Conservation (phyloP, 2,888 invertebrate species). For the Sthenelais limicola region DNA sequence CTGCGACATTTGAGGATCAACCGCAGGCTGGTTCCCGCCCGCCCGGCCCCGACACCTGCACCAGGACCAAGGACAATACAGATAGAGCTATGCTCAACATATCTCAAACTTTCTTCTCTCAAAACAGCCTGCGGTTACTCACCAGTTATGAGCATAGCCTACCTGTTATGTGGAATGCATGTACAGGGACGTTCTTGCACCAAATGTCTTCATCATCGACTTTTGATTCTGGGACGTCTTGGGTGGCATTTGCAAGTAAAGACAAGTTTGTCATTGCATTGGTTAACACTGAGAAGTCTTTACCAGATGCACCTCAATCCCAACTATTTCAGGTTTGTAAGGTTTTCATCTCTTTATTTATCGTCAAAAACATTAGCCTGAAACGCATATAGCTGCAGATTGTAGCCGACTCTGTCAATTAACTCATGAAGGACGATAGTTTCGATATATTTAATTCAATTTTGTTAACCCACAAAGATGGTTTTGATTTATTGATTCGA, state of each 20-base stretch:
- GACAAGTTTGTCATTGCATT: constrained; percentile 44
- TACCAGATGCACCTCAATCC: constrained; percentile 20
- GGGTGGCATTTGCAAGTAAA: constrained; percentile 42
- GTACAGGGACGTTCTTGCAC: constrained; percentile 2
- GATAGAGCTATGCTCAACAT: constrained; percentile 36
- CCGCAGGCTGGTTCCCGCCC: background rate
- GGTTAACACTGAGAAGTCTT: constrained; percentile 23
- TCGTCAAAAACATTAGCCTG: too few species aligned
- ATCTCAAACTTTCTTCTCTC: background rate
- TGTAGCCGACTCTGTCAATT: too few species aligned
- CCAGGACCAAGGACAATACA: background rate
- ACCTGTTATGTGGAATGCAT: constrained; percentile 43
- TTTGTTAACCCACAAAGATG: too few species aligned
- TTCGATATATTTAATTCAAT: too few species aligned
- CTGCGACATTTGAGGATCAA: background rate
- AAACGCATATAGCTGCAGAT: too few species aligned
- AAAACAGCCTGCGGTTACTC: constrained; percentile 30
- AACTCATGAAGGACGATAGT: too few species aligned
- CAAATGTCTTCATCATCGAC: constrained; percentile 29
- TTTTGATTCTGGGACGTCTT: constrained; percentile 42
- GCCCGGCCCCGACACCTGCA: background rate
- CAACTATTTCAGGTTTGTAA: constrained; percentile 42
- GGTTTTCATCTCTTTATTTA: too few species aligned
- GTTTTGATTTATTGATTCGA: too few species aligned
- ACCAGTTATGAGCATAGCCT: constrained; percentile 32